Base-by-base conservation (phyloP, 92 coral and sea anemone species). In the Epizoanthus illoricatus region DNA sequence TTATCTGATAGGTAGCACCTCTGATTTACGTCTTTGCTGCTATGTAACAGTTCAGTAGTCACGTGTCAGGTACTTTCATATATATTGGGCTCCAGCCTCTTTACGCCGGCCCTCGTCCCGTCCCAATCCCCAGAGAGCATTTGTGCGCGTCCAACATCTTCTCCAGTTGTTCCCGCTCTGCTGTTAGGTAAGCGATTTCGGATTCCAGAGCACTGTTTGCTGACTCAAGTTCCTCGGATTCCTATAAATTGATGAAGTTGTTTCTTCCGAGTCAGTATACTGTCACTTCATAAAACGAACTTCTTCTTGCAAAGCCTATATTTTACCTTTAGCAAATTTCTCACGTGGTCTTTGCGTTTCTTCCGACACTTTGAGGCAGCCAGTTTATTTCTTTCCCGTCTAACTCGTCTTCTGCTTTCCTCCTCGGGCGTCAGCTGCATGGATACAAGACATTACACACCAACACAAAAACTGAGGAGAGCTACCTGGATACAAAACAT, bases 301-400 rank as follows among this genome's bases (percentile, higher is more conserved):
- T 1, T 13, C 43, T 42, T 41, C 64, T 13, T 21, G 36, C 18
- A 15, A 43, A 33, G 19, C 54, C 39, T 12, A 8, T 1, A 11
- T 20, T 21, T 86, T 78, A 93, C 98, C 96, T 91, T 59, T 71
- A 90, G 81, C 75, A 95, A 83, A 28, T 92, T 87, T 57, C 74
- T 84, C 6, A 94, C 96, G 69, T 95, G 98, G 66, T 91, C 85
- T 72, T 92, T 93, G 68, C 98, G 66, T 68, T 95, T 95, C 88
- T 84, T 75, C 21, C 98, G 94, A 57, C 98, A 95, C 90, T 95
- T 95, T 60, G 98, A 95, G 3, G 98, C 98, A 11, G 98, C 98
- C 42, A 93, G 87, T 84, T 95, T 95, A 85, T 95, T 95, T 86
- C 98, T 87, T 74, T 91, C 91, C 45, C 98, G 84, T 67, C 98